Evolutionary conservation across 2,888 invertebrate genomes (phyloP).

Genomic region (Laspeyria flexula): DNA sequence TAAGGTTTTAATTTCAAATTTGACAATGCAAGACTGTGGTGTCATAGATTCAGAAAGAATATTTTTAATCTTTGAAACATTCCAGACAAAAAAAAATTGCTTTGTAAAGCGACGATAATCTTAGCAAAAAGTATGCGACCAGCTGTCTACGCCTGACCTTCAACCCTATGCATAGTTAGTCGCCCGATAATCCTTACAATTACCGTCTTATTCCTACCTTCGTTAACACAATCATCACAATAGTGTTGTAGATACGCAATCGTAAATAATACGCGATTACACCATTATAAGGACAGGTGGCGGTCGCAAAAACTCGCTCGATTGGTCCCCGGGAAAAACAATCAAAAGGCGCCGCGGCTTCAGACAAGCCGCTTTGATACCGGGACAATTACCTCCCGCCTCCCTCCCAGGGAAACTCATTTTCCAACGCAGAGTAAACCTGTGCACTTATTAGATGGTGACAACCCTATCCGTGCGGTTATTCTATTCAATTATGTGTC

Average conservation of each 20-base stretch:
- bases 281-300: conserved; percentile 67
- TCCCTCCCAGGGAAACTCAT: conserved; percentile 78
- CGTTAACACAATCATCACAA: conserved; percentile 48
- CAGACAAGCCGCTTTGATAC: conserved; percentile 73
- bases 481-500: background rate
- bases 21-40: no score
- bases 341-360: conserved; percentile 81
- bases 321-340: conserved; percentile 73
- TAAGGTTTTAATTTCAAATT: no score
- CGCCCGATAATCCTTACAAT: conserved; percentile 14
- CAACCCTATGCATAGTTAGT: background rate
- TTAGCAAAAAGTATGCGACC: no score
- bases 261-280: conserved; percentile 74
- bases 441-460: conserved; percentile 75
- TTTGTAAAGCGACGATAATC: no score
- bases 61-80: no score
- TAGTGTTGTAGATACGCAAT: conserved; percentile 41
- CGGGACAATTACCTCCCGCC: conserved; percentile 72
- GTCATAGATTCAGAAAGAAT: no score
- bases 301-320: conserved; percentile 61
- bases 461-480: conserved; percentile 40
- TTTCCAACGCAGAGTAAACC: conserved; percentile 80
- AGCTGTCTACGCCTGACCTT: background rate
- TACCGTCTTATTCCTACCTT: conserved; percentile 24
- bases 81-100: no score